Percentiles rank a stretch among this genome's conserved stretches.
Conservation (phyloP, 2,888 invertebrate species). For the Phorcus lineatus region DNA sequence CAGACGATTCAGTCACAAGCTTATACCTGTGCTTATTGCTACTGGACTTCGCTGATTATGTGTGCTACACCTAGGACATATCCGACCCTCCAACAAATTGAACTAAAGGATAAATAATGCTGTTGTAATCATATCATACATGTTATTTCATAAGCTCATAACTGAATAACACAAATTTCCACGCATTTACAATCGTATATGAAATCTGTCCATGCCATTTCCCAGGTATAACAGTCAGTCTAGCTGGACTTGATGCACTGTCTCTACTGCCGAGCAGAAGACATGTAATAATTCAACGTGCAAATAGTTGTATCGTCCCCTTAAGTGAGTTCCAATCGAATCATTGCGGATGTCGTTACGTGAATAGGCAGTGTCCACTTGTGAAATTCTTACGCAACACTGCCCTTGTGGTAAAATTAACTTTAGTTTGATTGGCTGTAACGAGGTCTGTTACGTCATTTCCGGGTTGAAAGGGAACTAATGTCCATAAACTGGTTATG, state of each 20-base stretch:
- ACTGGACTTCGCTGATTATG: too few relatives aligned
- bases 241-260: neutral
- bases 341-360: constrained; percentile 22
- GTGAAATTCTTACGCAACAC: constrained; percentile 19
- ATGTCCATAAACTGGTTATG: constrained; percentile 11
- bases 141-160: too few relatives aligned
- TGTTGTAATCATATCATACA: too few relatives aligned
- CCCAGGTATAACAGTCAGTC: neutral
- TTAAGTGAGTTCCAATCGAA: neutral
- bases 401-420: constrained; percentile 24
- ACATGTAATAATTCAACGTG: neutral
- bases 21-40: too few relatives aligned
- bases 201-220: too few relatives aligned
- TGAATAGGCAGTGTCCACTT: constrained; percentile 9
- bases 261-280: neutral
- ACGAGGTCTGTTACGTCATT: constrained; percentile 24
- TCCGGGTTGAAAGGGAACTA: neutral
- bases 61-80: too few relatives aligned
- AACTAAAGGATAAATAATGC: too few relatives aligned
- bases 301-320: neutral
- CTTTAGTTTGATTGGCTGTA: constrained; percentile 27
- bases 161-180: too few relatives aligned
- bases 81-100: too few relatives aligned
- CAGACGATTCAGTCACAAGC: too few relatives aligned
- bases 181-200: too few relatives aligned